A percentile compares a stretch with the other conserved stretches of the same genome.
These are phyloP conservation scores for Syritta pipiens DNA, from an alignment of 2,888 invertebrate species.

Conservation along the genomic window DNA sequence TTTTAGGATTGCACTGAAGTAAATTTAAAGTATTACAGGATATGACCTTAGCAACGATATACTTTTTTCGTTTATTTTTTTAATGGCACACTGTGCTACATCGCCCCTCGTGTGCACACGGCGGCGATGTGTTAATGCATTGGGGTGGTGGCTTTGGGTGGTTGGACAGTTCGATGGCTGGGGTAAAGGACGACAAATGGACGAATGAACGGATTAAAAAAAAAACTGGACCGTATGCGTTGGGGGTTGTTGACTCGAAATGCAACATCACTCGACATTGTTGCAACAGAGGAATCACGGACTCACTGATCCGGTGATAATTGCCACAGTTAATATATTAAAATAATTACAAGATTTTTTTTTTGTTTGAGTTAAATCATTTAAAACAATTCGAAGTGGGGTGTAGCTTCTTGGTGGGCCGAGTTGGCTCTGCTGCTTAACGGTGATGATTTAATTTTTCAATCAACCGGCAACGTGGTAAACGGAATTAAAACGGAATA, in stretches of 20 bases:
- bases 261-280: slow-evolving; percentile 6
- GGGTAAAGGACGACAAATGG: too few species aligned
- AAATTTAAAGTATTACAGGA: slow-evolving; percentile 44
- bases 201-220: slow-evolving; percentile 42
- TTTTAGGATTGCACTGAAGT: slow-evolving; percentile 45
- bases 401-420: too few species aligned
- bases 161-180: too few species aligned
- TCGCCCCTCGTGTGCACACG: background rate
- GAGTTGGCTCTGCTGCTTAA: too few species aligned
- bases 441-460: too few species aligned
- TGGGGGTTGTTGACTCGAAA: slow-evolving; percentile 3
- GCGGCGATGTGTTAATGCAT: slow-evolving; percentile 23
- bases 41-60: slow-evolving; percentile 46
- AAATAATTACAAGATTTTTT: slow-evolving; percentile 43
- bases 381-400: slow-evolving; percentile 45
- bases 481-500: too few species aligned
- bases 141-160: slow-evolving; percentile 13
- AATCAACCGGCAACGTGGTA: too few species aligned
- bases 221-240: slow-evolving; percentile 4
- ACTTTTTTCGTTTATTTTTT: too few species aligned
- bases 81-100: background rate
- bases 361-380: slow-evolving; percentile 33
- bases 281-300: background rate
- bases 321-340: slow-evolving; percentile 49
- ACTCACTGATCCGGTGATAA: slow-evolving; percentile 33